Evolutionary conservation across 2,113 vertebrate species (phyloP), one percentile per base, ranked within the genome.

Genomic region (Callaeas wilsoni): DNA sequence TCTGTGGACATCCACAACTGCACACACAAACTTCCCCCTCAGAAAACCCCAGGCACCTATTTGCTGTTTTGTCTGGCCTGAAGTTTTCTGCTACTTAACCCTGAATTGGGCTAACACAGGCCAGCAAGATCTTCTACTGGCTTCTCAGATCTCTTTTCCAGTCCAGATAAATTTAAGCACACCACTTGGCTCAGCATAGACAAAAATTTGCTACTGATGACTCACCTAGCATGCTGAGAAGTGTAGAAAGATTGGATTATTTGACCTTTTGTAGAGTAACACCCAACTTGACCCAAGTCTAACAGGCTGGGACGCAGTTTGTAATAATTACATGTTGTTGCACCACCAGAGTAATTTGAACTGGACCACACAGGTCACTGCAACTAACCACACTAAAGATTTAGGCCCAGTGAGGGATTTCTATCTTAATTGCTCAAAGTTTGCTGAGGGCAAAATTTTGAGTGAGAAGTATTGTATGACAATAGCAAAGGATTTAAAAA

Each of bases 331-430:
- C 22, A 10, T 21, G 15, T 33, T 55, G 63, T 62, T 69, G 47
- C 69, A 87, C 26, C 0, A 0, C 26, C 0, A 0, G 4, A 57
- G 8, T 44, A 39, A 77, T 84, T 77, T 47, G 22, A 94, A 80
- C 46, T 35, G 50, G 46, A 77, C n/a, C 22, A 33, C 41, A 62
- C 60, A 91, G 27, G 57, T 67, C n/a, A 12, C 37, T 37, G 14
- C 35, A 87, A 69, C 11, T 49, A 73, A 65, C 59, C 55, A 25
- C 21, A 47, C 9, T 35, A 56, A 50, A 68, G 53, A 21, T 22
- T 35, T 4, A 76, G 50, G 5, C 19, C 55, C 29, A 75, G 20
- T 15, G 20, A 87, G 6, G 8, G 12, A 62, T 70, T 70, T 69
- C 26, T 82, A 71, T 39, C 25, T 50, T 55, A 60, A 62, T 41